Evolutionary conservation across 2,113 vertebrate species (phyloP), one percentile per base, ranked within the genome.

Genomic region (Ophthalmolycus amberensis): DNA sequence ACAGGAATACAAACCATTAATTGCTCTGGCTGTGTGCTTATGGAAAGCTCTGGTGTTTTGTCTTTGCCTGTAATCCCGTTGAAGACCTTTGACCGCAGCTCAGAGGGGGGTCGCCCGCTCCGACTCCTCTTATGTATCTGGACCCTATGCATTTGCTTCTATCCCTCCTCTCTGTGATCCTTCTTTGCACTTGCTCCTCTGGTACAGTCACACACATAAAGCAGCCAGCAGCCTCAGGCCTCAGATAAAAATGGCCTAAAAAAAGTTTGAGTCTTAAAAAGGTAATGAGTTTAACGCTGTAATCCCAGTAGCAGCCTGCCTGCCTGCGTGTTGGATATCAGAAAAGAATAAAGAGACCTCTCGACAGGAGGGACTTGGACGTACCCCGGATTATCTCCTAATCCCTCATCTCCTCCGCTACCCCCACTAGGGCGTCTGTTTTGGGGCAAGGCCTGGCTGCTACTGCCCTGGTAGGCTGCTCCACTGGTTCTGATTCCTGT

Each of bases 371-470:
- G 78, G 71, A 79, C 75, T 77, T 85, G 73, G 59, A 84, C 81
- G 12, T 90, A 90, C 90, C 85, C 85, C 80, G 81, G 94, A 93
- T 95, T 93, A 95, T 90, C 82, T 70, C 74, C 71, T 94, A 94
- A 95, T 93, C 90, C 86, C 79, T 88, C 75, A 78, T 88, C 83
- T 84, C 59, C 79, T 62, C 84, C 60, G 68, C 77, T 83, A 73
- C 71, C 73, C 84, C 63, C 9, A 14, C 77, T 22, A 40, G 68
- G 66, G 71, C 0, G 72, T 32, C 25, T 82, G 50, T 63, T 65
- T 62, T 40, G 4, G 79, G 73, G 34, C 25, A 65, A 48, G 50
- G 25, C 63, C 52, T 60, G 68, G 62, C 70, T 75, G 66, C 52
- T 73, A 20, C 48, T 2, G 32, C 58, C 38, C 62, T 40, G 59